Conservation (phyloP, 2,113 vertebrate genomes). For the Lophura nycthemera region DNA sequence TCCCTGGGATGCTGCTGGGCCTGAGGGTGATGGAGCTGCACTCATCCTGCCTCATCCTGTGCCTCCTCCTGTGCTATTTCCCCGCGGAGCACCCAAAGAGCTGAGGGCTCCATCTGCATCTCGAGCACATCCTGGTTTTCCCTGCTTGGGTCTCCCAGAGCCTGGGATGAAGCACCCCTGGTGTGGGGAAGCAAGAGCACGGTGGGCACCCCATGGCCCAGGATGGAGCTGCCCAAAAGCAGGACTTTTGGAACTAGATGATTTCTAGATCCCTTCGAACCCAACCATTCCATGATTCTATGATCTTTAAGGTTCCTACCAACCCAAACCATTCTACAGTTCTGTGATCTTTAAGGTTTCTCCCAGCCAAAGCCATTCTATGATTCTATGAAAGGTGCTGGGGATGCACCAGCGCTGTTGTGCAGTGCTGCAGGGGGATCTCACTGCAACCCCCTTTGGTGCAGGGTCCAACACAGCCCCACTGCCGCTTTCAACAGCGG, state of each 20-base stretch:
- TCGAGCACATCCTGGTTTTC: not conserved
- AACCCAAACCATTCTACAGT: too few relatives aligned
- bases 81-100: not conserved
- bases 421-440: fast-evolving
- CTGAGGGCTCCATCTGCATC: fast-evolving
- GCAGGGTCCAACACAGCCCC: not conserved
- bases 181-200: not conserved
- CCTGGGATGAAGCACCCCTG: not conserved
- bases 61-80: not conserved
- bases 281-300: too few relatives aligned
- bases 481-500: not conserved
- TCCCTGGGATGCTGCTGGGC: fast-evolving
- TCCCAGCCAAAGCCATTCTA: too few relatives aligned
- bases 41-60: not conserved
- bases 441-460: not conserved
- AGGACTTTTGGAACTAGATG: too few relatives aligned
- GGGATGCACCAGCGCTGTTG: fast-evolving
- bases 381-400: too few relatives aligned
- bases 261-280: too few relatives aligned
- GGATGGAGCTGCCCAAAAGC: not conserved
- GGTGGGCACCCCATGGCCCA: not conserved
- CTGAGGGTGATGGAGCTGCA: fast-evolving
- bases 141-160: fast-evolving
- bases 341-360: too few relatives aligned
- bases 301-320: too few relatives aligned